Evolutionary conservation across 2,113 vertebrate genomes (phyloP), one percentile per base, ranked within the genome.

Genomic region (Acinonyx jubatus): DNA sequence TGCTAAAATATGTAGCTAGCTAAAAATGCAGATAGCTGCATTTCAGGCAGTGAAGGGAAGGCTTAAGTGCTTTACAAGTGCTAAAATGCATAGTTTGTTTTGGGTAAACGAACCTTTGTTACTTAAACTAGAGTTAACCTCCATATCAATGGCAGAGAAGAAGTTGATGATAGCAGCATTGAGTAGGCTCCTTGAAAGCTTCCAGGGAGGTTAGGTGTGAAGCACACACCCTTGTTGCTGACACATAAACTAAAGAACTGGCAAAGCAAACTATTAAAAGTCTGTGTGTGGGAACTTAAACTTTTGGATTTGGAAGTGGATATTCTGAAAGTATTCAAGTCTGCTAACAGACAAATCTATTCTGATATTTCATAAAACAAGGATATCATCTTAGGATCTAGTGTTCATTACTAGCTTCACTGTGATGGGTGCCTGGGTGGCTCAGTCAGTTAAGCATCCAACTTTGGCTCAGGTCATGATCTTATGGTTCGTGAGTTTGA

Each of bases 41-140:
- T 31, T 18, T 10, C 36, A 73, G 84, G 50, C 33, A 21, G 38
- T 6, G 18, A 31, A 36, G 38, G 45, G 63, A 29, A 78, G 41
- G 36, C 15, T 76, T 36, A 15, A 27, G 8, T 2, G 29, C 48
- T 55, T 94, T 78, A 57, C 25, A 79, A 71, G 66, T 27, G 74
- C 68, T 90, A 69, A 97, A 78, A 61, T 74, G 27, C n/a, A 16
- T 79, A 5, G 4, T 82, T 91, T 91, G 76, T 93, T 96, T 85
- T n/a, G 76, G 9, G 76, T 57, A 83, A 94, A 94, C 27, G 84
- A 68, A 88, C 69, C 85, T 93, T 79, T 76, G 63, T 95, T 95
- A 57, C 80, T 87, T 90, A 86, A 92, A 76, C 66, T 80, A 89
- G 69, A 83, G 52, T 78, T 52, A 36, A 95, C 79, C 73, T 83